A percentile compares a stretch with the other conserved stretches of the same genome.
Conservation (phyloP, 2,797 vertebrate species). For the Pseudochromis fuscus region DNA sequence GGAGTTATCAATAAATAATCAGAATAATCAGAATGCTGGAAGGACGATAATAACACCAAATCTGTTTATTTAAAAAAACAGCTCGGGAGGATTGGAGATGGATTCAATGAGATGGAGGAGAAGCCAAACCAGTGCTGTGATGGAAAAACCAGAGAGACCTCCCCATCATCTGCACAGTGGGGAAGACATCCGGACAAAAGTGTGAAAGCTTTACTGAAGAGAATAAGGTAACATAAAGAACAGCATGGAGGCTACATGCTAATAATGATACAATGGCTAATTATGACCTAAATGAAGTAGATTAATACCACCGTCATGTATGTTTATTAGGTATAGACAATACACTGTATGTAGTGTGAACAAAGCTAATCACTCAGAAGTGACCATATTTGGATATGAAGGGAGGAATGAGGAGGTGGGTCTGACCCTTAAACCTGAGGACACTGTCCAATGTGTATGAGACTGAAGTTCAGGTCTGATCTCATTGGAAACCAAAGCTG, state of each 20-base stretch:
- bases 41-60: not conserved
- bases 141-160: not conserved
- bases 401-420: no score
- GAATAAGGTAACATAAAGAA: slow-evolving; percentile 61
- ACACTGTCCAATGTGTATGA: no score
- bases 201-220: slow-evolving; percentile 51
- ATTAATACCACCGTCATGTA: not conserved
- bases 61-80: not conserved
- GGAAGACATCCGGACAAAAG: slow-evolving; percentile 27
- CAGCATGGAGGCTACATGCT: not conserved
- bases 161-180: slow-evolving; percentile 5
- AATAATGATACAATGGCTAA: not conserved
- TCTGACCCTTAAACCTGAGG: no score
- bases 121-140: slow-evolving; percentile 4
- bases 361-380: no score
- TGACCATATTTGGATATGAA: no score
- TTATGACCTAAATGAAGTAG: not conserved
- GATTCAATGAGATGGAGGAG: slow-evolving; percentile 32
- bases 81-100: slow-evolving; percentile 3
- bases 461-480: no score
- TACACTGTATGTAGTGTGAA: no score
- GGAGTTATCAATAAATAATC: not conserved
- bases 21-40: not conserved
- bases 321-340: not conserved
- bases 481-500: no score